Percentiles rank a stretch among this genome's conserved stretches.
Evolutionary conservation across 2,113 vertebrate genomes (phyloP).

Genomic region (Tapirus terrestris): DNA sequence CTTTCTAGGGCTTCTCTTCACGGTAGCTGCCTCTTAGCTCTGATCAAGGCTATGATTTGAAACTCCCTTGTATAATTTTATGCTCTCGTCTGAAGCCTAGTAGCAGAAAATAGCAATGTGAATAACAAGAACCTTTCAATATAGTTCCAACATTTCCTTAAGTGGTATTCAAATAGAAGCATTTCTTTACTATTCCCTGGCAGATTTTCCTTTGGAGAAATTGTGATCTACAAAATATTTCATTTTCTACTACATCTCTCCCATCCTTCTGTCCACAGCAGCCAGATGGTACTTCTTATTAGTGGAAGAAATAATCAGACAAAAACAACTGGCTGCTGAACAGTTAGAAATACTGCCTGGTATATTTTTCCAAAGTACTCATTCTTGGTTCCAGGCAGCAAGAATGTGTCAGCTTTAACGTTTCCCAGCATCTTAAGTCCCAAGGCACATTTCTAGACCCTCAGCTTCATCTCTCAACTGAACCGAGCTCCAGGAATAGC

Average conservation of each 20-base stretch:
- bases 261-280: background rate
- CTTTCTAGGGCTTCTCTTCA: constrained; percentile 25
- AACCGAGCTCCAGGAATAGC: constrained; percentile 2
- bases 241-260: background rate
- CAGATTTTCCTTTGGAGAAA: constrained; percentile 4
- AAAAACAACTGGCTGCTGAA: constrained; percentile 53
- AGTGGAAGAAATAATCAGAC: constrained; percentile 57
- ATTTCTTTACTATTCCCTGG: constrained; percentile 48
- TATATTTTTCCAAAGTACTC: constrained; percentile 59
- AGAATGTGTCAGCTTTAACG: constrained; percentile 73
- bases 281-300: constrained; percentile 59
- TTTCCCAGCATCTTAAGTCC: constrained; percentile 76
- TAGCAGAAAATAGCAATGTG: constrained; percentile 40
- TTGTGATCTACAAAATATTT: constrained; percentile 27
- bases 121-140: constrained; percentile 48
- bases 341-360: constrained; percentile 56
- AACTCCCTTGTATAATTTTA: constrained; percentile 20
- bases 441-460: constrained; percentile 74
- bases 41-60: constrained; percentile 47
- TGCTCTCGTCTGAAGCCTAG: constrained; percentile 18
- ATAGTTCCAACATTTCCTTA: constrained; percentile 48
- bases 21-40: background rate
- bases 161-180: constrained; percentile 53
- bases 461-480: constrained; percentile 72
- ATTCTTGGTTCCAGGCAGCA: constrained; percentile 75